A percentile compares a stretch with the other conserved stretches of the same genome.
phyloP scores from a whole-genome alignment of 1,140 invertebrate genomes.

The Euschistus heros region DNA sequence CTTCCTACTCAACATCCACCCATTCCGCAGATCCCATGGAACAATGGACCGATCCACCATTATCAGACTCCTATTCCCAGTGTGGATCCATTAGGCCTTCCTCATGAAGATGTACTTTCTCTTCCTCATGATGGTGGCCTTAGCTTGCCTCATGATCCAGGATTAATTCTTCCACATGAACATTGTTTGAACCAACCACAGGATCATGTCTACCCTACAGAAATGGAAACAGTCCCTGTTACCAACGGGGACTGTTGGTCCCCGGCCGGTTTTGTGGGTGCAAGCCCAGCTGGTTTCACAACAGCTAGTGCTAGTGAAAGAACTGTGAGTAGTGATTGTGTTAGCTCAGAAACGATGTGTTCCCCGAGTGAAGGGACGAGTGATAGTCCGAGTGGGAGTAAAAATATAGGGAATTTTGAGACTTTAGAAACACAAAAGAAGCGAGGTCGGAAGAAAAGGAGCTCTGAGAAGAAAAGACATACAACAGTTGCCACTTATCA shows the following conservation, averaged over 20 bases:
- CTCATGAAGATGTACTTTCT: conserved; percentile 1
- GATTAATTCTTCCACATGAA: neutral
- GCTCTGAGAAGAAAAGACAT: conserved; percentile 11
- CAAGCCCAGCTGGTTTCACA: conserved; percentile 5
- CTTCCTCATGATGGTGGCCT: neutral
- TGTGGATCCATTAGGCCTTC: neutral
- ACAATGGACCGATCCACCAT: conserved; percentile 18
- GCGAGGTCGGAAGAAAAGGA: conserved; percentile 29
- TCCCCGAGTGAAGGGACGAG: conserved; percentile 29
- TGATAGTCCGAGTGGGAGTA: conserved; percentile 19
- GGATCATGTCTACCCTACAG: neutral
- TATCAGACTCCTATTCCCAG: neutral
- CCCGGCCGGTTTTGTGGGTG: conserved; percentile 21
- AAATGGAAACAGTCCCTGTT: conserved; percentile 20
- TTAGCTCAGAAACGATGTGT: conserved; percentile 30
- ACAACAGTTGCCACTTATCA: conserved; percentile 37
- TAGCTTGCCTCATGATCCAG: neutral
- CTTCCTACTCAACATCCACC: conserved; percentile 10
- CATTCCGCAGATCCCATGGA: conserved; percentile 18
- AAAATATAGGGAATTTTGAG: conserved; percentile 17
- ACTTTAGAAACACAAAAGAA: conserved; percentile 19
- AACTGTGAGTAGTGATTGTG: conserved; percentile 32
- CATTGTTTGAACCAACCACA: neutral
- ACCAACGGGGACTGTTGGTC: conserved; percentile 30
- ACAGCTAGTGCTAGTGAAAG: conserved; percentile 29